A percentile compares a stretch with the other conserved stretches of the same genome.
phyloP scores from a whole-genome alignment of 2,797 vertebrate species.

The Austrolebias charrua region DNA sequence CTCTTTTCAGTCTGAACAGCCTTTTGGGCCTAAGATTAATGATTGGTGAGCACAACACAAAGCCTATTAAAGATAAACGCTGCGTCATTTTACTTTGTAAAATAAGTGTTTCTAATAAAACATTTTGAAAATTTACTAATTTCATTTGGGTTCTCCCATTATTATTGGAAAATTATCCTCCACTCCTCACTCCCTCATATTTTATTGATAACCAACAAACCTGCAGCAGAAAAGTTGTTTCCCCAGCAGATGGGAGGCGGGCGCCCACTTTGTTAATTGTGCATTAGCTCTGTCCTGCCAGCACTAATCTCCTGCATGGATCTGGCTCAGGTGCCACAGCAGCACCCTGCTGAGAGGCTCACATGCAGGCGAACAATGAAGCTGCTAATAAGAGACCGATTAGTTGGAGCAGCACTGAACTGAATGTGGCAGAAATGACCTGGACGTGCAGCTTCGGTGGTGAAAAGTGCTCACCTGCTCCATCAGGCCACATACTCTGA shows the following conservation, averaged over 20 bases:
- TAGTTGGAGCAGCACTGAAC: constrained; percentile 27
- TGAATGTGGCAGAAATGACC: constrained; percentile 33
- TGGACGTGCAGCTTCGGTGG: background rate
- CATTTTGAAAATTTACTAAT: constrained; percentile 10
- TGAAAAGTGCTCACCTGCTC: background rate
- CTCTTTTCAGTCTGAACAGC: background rate
- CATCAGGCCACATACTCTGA: too few relatives aligned
- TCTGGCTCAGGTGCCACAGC: constrained; percentile 63
- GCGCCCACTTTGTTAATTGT: constrained; percentile 55
- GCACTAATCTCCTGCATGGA: constrained; percentile 64
- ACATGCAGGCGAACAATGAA: constrained; percentile 39
- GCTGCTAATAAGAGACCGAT: constrained; percentile 39
- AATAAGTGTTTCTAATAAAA: background rate
- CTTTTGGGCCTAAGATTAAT: background rate
- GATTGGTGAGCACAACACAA: background rate
- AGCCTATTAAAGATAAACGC: background rate
- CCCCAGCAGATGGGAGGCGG: constrained; percentile 64
- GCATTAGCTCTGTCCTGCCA: constrained; percentile 39
- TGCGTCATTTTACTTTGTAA: background rate
- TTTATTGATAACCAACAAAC: constrained; percentile 17
- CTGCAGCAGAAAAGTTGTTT: constrained; percentile 37
- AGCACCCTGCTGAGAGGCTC: constrained; percentile 17
- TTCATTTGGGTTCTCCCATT: background rate
- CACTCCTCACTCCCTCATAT: constrained; percentile 11
- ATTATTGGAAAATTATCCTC: background rate